Evolutionary conservation across 2,113 vertebrate genomes (phyloP).

Genomic region (Polypterus bichir): DNA sequence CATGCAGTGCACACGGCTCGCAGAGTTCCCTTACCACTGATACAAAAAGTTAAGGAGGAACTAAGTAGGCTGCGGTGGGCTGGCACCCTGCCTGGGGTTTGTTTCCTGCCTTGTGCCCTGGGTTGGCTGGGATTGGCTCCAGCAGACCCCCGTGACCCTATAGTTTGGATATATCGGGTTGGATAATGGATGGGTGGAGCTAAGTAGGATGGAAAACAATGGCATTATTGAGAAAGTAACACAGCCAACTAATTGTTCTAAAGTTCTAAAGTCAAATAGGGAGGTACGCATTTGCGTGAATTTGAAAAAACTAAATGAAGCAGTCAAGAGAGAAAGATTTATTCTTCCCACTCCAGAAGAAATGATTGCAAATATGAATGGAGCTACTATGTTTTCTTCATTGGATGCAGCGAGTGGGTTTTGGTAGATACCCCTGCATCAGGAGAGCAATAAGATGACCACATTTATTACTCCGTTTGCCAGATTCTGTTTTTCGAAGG

Average conservation of each 20-base stretch:
- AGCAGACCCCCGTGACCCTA: no score
- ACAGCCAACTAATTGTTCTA: conserved; percentile 1
- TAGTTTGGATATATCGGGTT: no score
- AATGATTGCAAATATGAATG: conserved; percentile 2
- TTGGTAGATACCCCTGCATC: conserved; percentile 11
- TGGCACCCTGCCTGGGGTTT: no score
- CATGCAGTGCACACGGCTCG: no score
- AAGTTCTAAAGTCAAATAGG: background rate
- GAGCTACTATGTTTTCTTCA: conserved; percentile 4
- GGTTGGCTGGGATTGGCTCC: no score
- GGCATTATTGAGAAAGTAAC: conserved; percentile 1
- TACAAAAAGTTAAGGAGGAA: conserved; percentile 7
- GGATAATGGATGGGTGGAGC: background rate
- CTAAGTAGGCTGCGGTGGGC: no score
- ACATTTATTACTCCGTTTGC: conserved; percentile 9
- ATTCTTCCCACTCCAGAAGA: conserved; percentile 11
- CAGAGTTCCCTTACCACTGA: no score
- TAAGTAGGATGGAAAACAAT: conserved; percentile 10
- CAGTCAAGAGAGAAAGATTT: conserved; percentile 11
- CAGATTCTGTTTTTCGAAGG: conserved; percentile 1
- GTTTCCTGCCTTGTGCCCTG: no score
- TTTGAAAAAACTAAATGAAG: conserved; percentile 9
- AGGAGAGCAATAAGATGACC: conserved; percentile 2
- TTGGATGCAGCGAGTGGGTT: conserved; percentile 10
- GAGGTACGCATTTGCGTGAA: conserved; percentile 4